Evolutionary conservation across 2,113 vertebrate genomes (phyloP).

Genomic region (Lophura nycthemera): DNA sequence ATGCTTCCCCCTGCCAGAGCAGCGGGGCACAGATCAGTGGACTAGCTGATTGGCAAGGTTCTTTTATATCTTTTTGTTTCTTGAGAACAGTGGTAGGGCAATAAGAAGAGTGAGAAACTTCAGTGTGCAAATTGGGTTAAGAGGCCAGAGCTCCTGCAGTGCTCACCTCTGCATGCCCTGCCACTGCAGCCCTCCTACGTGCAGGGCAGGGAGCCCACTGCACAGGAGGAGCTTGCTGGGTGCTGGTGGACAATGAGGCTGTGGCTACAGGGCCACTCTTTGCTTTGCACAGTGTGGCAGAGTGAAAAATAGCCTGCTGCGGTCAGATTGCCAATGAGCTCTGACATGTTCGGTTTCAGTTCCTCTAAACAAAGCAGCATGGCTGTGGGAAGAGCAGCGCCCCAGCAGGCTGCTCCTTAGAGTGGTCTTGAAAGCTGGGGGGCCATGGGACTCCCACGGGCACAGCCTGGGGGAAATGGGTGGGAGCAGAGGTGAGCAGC

Average conservation of each 20-base stretch:
- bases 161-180: not conserved
- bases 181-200: not conserved
- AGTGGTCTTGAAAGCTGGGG: not conserved
- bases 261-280: not conserved
- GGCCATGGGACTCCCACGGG: rapidly evolving
- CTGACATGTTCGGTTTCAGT: not conserved
- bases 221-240: not conserved
- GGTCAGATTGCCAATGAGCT: not conserved
- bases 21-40: not conserved
- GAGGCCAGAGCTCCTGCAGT: rapidly evolving
- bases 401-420: not conserved
- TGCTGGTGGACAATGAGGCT: not conserved
- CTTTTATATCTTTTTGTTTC: not conserved
- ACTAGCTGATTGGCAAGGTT: rapidly evolving
- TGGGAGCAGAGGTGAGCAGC: not conserved
- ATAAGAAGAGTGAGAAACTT: not conserved
- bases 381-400: not conserved
- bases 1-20: not conserved
- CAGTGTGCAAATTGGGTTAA: not conserved
- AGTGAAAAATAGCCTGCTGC: not conserved
- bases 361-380: not conserved
- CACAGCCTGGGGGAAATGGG: not conserved
- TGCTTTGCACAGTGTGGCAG: not conserved
- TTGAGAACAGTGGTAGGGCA: not conserved
- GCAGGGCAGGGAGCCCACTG: not conserved